A percentile compares a stretch with the other conserved stretches of the same genome.
phyloP scores from a whole-genome alignment of 2,888 invertebrate species.

The Scrobipalpa costella region DNA sequence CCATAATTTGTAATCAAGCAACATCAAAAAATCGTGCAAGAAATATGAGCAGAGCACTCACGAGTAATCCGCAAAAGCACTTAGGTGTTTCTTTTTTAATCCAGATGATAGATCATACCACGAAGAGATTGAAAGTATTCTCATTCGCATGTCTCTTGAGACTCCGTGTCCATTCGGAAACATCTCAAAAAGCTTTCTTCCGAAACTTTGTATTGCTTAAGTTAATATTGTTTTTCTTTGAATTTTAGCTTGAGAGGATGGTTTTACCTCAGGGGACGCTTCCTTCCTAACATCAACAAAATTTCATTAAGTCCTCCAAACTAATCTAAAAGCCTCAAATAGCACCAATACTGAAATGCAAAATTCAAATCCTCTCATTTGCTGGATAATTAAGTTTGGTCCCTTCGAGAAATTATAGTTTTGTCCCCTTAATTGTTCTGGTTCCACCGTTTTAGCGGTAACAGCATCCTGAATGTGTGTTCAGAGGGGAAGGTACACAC shows the following conservation, averaged over 20 bases:
- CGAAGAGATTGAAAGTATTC: neutral
- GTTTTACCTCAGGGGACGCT: neutral
- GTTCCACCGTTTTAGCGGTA: slow-evolving; percentile 12
- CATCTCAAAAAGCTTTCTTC: slow-evolving; percentile 5
- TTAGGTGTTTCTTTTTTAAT: neutral
- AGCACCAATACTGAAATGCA: slow-evolving; percentile 23
- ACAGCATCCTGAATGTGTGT: slow-evolving; percentile 13
- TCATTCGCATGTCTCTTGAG: slow-evolving; percentile 9
- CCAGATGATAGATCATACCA: neutral
- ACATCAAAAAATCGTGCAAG: neutral
- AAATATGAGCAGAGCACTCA: slow-evolving; percentile 1
- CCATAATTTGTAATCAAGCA: neutral
- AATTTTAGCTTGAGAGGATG: neutral
- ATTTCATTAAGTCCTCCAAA: slow-evolving; percentile 17
- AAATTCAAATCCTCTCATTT: slow-evolving; percentile 27
- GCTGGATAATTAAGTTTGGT: slow-evolving; percentile 28
- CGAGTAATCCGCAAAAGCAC: neutral
- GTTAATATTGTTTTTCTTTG: slow-evolving; percentile 17
- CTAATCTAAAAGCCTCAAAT: slow-evolving; percentile 17
- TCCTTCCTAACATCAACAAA: slow-evolving; percentile 12
- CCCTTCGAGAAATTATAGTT: slow-evolving; percentile 30
- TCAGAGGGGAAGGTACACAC: neutral
- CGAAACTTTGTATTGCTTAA: slow-evolving; percentile 15
- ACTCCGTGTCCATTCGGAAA: neutral
- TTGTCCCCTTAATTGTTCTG: slow-evolving; percentile 26